A percentile compares a stretch with the other conserved stretches of the same genome.
phyloP scores from a whole-genome alignment of 2,113 vertebrate genomes.

The Cisticola juncidis region DNA sequence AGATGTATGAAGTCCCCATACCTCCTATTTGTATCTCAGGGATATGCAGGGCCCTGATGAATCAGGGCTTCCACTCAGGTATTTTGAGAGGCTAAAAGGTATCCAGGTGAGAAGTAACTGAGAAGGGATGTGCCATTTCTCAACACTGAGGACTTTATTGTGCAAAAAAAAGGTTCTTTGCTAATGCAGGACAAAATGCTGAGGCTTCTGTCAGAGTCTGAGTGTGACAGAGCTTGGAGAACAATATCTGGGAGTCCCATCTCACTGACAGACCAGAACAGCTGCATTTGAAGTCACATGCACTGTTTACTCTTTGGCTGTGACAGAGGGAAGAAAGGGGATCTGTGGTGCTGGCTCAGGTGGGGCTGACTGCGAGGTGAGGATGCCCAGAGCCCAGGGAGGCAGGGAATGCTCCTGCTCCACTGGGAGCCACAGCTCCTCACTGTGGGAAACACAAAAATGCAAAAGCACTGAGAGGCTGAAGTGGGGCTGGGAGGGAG shows the following conservation, averaged over 20 bases:
- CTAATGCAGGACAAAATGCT: background rate
- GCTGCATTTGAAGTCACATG: background rate
- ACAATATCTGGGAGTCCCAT: background rate
- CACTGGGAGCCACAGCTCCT: background rate
- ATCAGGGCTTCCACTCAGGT: background rate
- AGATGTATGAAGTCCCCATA: background rate
- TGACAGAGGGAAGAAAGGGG: background rate
- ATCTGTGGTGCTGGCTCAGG: background rate
- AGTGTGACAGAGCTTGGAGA: background rate
- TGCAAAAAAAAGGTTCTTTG: background rate
- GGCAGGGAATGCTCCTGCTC: background rate
- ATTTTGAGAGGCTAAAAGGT: background rate
- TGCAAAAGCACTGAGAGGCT: background rate
- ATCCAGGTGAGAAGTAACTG: background rate
- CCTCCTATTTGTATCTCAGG: background rate
- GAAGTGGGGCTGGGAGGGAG: background rate
- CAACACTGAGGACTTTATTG: background rate
- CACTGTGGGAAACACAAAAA: background rate
- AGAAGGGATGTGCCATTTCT: background rate
- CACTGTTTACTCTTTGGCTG: background rate
- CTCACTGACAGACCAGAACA: background rate
- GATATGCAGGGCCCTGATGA: background rate
- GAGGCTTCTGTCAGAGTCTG: background rate
- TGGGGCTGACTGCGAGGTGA: background rate
- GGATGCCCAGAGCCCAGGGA: background rate